Base-by-base conservation (phyloP, 2,113 vertebrate genomes). In the Ptyas mucosa region DNA sequence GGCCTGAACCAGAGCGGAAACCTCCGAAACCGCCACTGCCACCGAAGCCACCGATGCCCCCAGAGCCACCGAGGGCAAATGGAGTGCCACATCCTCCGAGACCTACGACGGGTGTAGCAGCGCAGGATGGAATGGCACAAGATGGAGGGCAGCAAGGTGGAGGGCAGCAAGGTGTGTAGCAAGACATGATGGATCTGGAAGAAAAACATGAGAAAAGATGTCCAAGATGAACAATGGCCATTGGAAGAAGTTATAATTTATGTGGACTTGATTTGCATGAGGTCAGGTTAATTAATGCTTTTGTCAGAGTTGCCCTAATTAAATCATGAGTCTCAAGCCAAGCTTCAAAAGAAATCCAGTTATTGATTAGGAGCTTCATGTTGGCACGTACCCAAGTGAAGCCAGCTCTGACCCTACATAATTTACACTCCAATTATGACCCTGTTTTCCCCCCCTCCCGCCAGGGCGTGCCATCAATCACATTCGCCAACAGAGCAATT, bases 1-100 rank as follows among this genome's bases (percentile, higher is more conserved):
- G 34, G 1, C 69, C 34, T 0, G 2, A 0, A 5, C 46, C 46
- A 10, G 24, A 51, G 24, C 46, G 0, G 3, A 6, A 87, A 12
- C 21, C 8, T 1, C 81, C 15, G 11, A 85, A 85, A 8, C 75
- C 75, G 0, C 75, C 20, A 1, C 18, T 6, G 54, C 15, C 1
- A 18, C 53, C 23, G 2, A 58, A 2, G 1, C 23, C 57, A 1
- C 81, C 43, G 39, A 39, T 10, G 34, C 81, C 21, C 0, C 61
- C 61, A 11, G 0, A 69, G 61, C 61, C 4, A 2, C 64, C 29
- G 5, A 86, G 43, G 85, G 85, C 3, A 11, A 0, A 86, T 0
- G 43, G 64, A 14, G 12, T n/a, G 0, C 85, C 85, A 5, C 85
- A 43, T 86, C 43, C 43, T 51, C 39, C 49, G 2, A 87, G 18